phyloP scores from a whole-genome alignment of 2,113 vertebrate species.

The Gallinago paraguaiae region DNA sequence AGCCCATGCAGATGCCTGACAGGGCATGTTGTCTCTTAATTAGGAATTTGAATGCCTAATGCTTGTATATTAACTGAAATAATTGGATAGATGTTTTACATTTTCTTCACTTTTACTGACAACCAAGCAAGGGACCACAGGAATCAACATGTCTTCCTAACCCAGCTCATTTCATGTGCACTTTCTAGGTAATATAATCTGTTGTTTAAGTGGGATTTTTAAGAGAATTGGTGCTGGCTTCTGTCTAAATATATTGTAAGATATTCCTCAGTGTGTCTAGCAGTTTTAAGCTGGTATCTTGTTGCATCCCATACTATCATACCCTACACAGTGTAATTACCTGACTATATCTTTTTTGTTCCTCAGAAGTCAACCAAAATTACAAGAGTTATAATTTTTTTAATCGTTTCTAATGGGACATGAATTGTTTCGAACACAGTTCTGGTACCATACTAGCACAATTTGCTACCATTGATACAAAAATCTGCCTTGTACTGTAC shows the following conservation, averaged over 20 bases:
- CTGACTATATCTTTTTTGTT: background rate
- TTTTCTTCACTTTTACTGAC: slow-evolving; percentile 78
- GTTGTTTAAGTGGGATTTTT: slow-evolving; percentile 41
- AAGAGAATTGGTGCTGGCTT: background rate
- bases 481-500: background rate
- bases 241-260: background rate
- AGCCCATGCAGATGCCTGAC: slow-evolving; percentile 88
- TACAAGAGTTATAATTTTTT: background rate
- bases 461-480: background rate
- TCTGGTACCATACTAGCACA: background rate
- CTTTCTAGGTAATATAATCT: slow-evolving; percentile 69
- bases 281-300: background rate
- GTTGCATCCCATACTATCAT: background rate
- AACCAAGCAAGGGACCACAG: slow-evolving; percentile 70
- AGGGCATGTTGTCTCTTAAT: slow-evolving; percentile 92
- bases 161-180: slow-evolving; percentile 68
- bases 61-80: slow-evolving; percentile 88
- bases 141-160: slow-evolving; percentile 69
- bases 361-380: background rate
- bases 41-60: slow-evolving; percentile 90
- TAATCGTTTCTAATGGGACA: background rate
- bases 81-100: slow-evolving; percentile 88
- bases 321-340: background rate
- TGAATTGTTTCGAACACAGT: background rate
- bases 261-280: background rate